Base-by-base conservation (phyloP, 2,888 invertebrate genomes). In the Tineola bisselliella region DNA sequence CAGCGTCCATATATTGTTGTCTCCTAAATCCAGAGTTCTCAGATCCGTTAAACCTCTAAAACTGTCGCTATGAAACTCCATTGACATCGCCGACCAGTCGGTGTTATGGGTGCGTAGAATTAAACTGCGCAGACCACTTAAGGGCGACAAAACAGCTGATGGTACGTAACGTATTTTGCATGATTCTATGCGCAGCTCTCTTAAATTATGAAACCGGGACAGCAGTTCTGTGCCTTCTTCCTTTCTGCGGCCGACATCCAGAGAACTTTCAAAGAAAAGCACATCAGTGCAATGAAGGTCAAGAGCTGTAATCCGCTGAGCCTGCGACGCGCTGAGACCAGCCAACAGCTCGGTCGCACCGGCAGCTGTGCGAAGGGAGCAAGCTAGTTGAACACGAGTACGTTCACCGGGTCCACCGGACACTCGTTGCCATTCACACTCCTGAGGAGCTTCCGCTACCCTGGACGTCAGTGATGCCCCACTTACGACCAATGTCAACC, bases 81-180 rank as follows among this genome's bases (percentile, higher is more conserved):
- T 88, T 19, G 92, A 91, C 91, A 93, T 91, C 17, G 92, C 90
- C 12, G 93, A 92, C 93, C 93, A 93, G 71, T 93, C 93, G 30
- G 92, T 91, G 74, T 93, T 94, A 73, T 91, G 92, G 15, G 93
- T 93, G 58, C 92, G 89, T 66, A 95, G 79, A 31, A 90, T 89
- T 60, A 95, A 79, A 64, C 88, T 89, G 60, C 90, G 86, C 25
- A 95, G 79, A 68, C 91, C 91, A 67, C 89, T 89, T 38, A 94
- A 84, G 59, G 91, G 89, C 25, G 90, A 86, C 67, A 95, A 86
- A 59, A 91, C 91, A 44, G 91, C 91, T 31, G 91, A 90, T 4
- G 93, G 92, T 62, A 94, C 88, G 70, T 91, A 91, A 65, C 92
- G 88, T 66, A 94, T 91, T 81, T 94, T 94, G 78, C 94, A 94